Base-by-base conservation (phyloP, 2,797 vertebrate species). In the Xyrichtys novacula region DNA sequence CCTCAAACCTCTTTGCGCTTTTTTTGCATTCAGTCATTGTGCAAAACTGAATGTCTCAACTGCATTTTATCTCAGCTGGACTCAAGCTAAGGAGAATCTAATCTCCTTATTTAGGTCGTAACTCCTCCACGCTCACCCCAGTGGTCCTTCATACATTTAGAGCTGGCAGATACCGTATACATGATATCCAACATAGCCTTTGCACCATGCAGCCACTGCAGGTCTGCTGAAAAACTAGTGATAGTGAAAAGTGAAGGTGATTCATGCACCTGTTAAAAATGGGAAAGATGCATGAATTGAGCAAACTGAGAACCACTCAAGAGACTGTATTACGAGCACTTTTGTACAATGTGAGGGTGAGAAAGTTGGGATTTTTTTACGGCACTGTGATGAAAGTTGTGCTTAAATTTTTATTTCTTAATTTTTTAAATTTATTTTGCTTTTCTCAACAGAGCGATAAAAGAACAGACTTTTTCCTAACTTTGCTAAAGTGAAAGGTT, bases 1-100 rank as follows among this genome's bases (percentile, higher is more conserved):
- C 74, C 67, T 9, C 14, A 12, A 47, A 58, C 40, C 42, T 68
- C 36, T 14, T 46, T 19, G 43, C 26, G 17, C 62, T 34, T 42
- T 52, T 66, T 74, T 47, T 48, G 53, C 20, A 63, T 54, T 68
- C 60, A 60, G 63, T 65, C 61, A 53, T 52, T 49, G 59, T 65
- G 39, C 34, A 64, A 60, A 68, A 59, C 16, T 60, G 40, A 60
- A 65, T 54, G 49, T 74, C 55, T 69, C 48, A 40, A 60, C 20
- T 40, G 40, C 28, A 34, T 28, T 60, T 57, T 25, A 61, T 65
- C 50, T 57, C 20, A 6, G 15, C 15, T 67, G 29, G 36, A 70
- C 34, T 50, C 59, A n/a, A 49, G 58, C 65, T 58, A 5, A 32
- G 26, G 26, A 49, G 11, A 25, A 19, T 43, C 16, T 9, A 20